These are phyloP conservation scores for Notarius quadriscutis DNA, from an alignment of 2,113 vertebrate genomes.

Conservation along the genomic window DNA sequence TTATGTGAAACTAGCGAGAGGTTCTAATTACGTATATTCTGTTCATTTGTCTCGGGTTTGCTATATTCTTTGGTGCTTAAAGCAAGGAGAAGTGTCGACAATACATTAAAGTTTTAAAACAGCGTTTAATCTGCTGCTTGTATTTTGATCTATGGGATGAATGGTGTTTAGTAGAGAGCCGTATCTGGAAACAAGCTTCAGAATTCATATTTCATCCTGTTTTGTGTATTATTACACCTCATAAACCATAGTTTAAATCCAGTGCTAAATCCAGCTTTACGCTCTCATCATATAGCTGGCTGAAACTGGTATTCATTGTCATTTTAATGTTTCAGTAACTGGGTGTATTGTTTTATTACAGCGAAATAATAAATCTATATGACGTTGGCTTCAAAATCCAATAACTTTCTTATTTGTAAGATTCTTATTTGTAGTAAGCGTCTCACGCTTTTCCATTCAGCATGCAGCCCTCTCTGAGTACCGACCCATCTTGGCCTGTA, in stretches of 20 bases:
- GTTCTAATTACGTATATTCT: not conserved
- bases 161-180: not conserved
- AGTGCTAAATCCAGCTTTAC: not conserved
- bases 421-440: not conserved
- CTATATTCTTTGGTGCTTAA: not conserved
- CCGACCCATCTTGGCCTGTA: slow-evolving; percentile 81
- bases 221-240: not conserved
- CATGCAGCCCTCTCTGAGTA: slow-evolving; percentile 89
- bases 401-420: too few species aligned
- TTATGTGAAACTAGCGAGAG: not conserved
- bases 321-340: not conserved
- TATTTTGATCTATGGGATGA: not conserved
- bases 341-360: not conserved
- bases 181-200: not conserved
- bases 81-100: not conserved
- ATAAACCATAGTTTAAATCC: not conserved
- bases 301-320: not conserved
- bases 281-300: not conserved
- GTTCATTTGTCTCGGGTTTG: not conserved
- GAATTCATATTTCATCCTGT: not conserved
- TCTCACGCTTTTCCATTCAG: slow-evolving; percentile 64
- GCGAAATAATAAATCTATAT: not conserved
- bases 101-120: not conserved
- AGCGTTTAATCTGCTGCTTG: not conserved
- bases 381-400: not conserved